A percentile compares a stretch with the other conserved stretches of the same genome.
Evolutionary conservation across 1,140 invertebrate genomes (phyloP).

Genomic region (Drosophila murphyi): DNA sequence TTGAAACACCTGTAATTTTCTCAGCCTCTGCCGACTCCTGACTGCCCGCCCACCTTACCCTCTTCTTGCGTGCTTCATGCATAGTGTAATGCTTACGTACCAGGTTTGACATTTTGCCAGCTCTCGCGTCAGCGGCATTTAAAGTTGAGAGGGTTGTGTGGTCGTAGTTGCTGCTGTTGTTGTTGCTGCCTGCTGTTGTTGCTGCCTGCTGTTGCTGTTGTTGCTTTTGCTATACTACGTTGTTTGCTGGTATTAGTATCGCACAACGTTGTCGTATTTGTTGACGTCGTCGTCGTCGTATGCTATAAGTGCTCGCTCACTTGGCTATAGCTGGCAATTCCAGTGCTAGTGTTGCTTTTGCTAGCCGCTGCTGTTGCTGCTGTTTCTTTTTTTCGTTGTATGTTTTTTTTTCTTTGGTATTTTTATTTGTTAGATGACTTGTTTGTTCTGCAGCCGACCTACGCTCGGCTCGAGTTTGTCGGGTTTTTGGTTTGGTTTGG

Average conservation of each 20-base stretch:
- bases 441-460: constrained; percentile 77
- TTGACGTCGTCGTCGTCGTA: constrained; percentile 71
- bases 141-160: constrained; percentile 65
- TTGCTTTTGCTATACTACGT: neutral
- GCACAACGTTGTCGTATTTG: constrained; percentile 54
- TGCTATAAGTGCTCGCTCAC: constrained; percentile 73
- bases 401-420: constrained; percentile 45
- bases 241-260: constrained; percentile 48
- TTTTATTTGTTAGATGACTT: constrained; percentile 67
- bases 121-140: constrained; percentile 36
- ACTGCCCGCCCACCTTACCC: neutral
- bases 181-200: constrained; percentile 26
- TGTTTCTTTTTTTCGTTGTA: constrained; percentile 26
- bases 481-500: constrained; percentile 38
- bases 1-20: constrained; percentile 43
- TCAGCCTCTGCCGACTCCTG: constrained; percentile 9
- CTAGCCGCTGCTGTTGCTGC: constrained; percentile 33
- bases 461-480: constrained; percentile 60
- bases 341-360: constrained; percentile 34
- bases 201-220: constrained; percentile 23
- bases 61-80: constrained; percentile 14
- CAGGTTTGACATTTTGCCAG: constrained; percentile 72
- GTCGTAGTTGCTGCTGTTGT: constrained; percentile 25
- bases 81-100: constrained; percentile 32
- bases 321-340: constrained; percentile 49